Percentiles rank a stretch among this genome's conserved stretches.
Conservation (phyloP, 2,888 invertebrate species). For the Stenodema calcarata region DNA sequence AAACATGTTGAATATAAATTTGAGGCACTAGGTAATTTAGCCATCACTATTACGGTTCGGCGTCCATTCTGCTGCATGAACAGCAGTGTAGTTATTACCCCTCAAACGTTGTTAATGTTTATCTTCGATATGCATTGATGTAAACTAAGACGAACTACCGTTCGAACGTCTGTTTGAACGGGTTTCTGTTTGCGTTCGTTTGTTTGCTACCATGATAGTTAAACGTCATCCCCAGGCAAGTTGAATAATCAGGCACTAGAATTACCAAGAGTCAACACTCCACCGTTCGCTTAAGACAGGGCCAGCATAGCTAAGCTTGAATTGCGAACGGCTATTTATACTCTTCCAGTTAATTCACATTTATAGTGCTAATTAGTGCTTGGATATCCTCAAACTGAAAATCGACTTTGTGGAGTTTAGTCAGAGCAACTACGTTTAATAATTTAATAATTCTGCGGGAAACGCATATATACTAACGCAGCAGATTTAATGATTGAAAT, state of each 20-base stretch:
- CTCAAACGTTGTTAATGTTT: neutral
- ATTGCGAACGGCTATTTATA: neutral
- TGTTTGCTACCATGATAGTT: neutral
- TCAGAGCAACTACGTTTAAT: neutral
- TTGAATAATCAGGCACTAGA: neutral
- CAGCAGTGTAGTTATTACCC: too few relatives aligned
- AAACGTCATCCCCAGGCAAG: neutral
- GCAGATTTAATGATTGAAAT: too few relatives aligned
- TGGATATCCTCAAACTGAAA: too few relatives aligned
- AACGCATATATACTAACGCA: too few relatives aligned
- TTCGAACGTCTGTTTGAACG: neutral
- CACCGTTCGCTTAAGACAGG: neutral
- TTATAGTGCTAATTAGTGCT: neutral
- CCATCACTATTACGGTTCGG: too few relatives aligned
- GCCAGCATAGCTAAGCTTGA: neutral
- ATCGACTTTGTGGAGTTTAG: too few relatives aligned
- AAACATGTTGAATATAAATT: too few relatives aligned
- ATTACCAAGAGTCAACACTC: neutral
- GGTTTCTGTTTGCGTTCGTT: neutral
- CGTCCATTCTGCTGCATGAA: too few relatives aligned
- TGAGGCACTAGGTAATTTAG: too few relatives aligned
- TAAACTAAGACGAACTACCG: neutral
- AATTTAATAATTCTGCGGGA: neutral
- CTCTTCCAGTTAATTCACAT: neutral
- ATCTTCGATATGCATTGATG: neutral